Evolutionary conservation across 2,797 vertebrate genomes (phyloP), one percentile per base, ranked within the genome.

Genomic region (Leuciscus waleckii): DNA sequence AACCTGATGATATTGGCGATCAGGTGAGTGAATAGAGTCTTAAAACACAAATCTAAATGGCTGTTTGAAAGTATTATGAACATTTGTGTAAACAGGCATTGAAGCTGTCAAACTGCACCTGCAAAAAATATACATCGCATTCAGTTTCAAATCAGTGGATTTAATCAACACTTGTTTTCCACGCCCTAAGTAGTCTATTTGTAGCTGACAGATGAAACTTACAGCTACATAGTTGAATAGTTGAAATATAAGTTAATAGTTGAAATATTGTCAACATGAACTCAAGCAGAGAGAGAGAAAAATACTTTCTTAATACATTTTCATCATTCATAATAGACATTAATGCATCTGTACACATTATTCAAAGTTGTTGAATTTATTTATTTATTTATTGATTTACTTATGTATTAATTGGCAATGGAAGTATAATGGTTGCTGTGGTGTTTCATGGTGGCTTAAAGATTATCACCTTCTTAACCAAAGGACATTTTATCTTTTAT

Each of bases 1-100:
- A 96, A 85, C 95, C 94, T 26, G 75, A 37, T 7, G 92, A 96
- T 83, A 96, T 95, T 0, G 93, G 92, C 13, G 14, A 89, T 2
- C 92, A 95, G 94, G 95, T 96, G 14, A 83, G 63, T 4, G n/a
- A 56, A 76, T 76, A 29, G 1, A 5, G 6, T 32, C 2, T 41
- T 65, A 16, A 2, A 35, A 17, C n/a, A 46, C 9, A 70, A 70
- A 35, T 32, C 16, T 4, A 37, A 69, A 41, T 41, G 21, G 68
- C 23, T 70, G 39, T 37, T 37, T 37, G 17, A 68, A 68, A 68
- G 1, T 1, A 37, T 37, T 37, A 21, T 68, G 1, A 37, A 37
- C 17, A 68, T 2, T 68, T 37, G 1, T 11, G 4, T 68, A 1
- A 68, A 68, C 65, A 37, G 32, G 6, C 61, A 29, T 29, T 16